Evolutionary conservation across 2,113 vertebrate species (phyloP), one percentile per base, ranked within the genome.

Genomic region (Calypte anna): DNA sequence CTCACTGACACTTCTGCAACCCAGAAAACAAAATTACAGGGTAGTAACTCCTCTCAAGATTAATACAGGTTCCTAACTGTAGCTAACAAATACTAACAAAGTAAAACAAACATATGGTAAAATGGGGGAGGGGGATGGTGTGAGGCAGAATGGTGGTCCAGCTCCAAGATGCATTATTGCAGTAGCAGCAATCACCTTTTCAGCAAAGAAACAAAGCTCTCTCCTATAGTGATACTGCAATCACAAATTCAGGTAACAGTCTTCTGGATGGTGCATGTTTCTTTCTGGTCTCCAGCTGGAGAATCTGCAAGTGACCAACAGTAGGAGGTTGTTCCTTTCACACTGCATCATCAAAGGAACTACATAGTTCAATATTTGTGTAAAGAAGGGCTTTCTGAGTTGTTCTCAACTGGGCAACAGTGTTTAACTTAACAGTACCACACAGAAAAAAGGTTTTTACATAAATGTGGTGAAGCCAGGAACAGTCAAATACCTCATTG

Each of bases 71-170:
- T 89, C 17, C 24, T 27, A 74, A 68, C 6, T 62, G 25, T 61
- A 68, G 43, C 79, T 74, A 79, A 62, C 14, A 44, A 12, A 38
- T 14, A 53, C 10, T 44, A 85, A 73, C 5, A 59, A 75, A 40
- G 43, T 84, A 74, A 69, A 46, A 89, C 33, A 31, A 53, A 69
- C 14, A 8, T 10, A n/a, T 38, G 31, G 24, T 54, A 66, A 33
- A 76, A 33, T 1, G 1, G n/a, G 19, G 22, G 8, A 2, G 21
- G 2, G 0, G 40, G 40, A 12, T 40, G 40, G 40, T 40, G 40
- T 12, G 40, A 38, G 27, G 31, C 25, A 63, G 44, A 81, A 48
- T 33, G 75, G n/a, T 2, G 4, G 62, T 40, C 70, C 48, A 43
- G 21, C 46, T 76, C 38, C 53, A 58, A 50, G 55, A 28, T 0